Evolutionary conservation across 2,113 vertebrate species (phyloP).

Genomic region (Meriones unguiculatus): DNA sequence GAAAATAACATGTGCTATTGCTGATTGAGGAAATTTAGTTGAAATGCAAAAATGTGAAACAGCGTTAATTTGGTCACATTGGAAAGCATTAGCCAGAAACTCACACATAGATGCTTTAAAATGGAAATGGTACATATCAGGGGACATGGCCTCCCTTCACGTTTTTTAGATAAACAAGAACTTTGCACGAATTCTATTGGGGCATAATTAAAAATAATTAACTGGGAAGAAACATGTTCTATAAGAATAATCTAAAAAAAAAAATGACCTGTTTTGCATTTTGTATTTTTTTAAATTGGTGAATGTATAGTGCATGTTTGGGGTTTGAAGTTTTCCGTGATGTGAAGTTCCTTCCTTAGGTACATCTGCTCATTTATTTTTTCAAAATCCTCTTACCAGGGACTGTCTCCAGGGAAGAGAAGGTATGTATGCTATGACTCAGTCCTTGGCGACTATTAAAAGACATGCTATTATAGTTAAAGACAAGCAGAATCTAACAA

Average conservation of each 20-base stretch:
- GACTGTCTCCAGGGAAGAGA: conserved; percentile 52
- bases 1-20: conserved; percentile 58
- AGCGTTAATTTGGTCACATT: conserved; percentile 56
- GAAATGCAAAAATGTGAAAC: conserved; percentile 58
- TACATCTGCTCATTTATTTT: conserved; percentile 18
- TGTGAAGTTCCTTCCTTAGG: conserved; percentile 49
- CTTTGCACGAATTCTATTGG: conserved; percentile 72
- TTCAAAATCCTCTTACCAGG: neutral
- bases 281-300: conserved; percentile 55
- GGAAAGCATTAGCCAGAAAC: conserved; percentile 10
- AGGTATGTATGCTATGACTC: conserved; percentile 64
- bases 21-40: conserved; percentile 55
- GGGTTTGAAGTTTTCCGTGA: neutral
- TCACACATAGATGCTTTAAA: conserved; percentile 59
- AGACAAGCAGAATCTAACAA: neutral
- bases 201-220: conserved; percentile 81
- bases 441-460: conserved; percentile 64
- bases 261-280: conserved; percentile 58
- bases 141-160: conserved; percentile 24
- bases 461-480: conserved; percentile 44
- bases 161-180: conserved; percentile 67
- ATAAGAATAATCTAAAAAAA: conserved; percentile 62
- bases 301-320: neutral
- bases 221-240: conserved; percentile 26
- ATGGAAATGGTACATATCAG: conserved; percentile 65